phyloP scores from a whole-genome alignment of 2,888 invertebrate species.

The Lepidochrysops patricia region DNA sequence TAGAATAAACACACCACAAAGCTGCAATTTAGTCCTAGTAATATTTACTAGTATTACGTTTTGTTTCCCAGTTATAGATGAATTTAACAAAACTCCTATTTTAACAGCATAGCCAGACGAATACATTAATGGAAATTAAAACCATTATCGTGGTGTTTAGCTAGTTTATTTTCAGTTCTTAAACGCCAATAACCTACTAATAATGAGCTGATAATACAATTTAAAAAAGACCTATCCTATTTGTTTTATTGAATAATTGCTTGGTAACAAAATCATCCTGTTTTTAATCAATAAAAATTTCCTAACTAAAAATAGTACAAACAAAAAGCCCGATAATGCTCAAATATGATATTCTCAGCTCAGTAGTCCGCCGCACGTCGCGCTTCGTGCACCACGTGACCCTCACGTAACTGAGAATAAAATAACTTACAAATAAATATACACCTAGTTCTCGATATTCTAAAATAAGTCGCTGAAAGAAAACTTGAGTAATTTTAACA shows the following conservation, averaged over 20 bases:
- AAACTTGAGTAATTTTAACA: conserved; percentile 4
- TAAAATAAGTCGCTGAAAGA: conserved; percentile 26
- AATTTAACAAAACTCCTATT: too few relatives aligned
- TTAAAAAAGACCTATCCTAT: conserved; percentile 68
- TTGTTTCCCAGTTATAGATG: too few relatives aligned
- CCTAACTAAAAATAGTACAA: conserved; percentile 59
- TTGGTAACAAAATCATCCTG: conserved; percentile 71
- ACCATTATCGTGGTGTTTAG: conserved; percentile 51
- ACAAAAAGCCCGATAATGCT: conserved; percentile 58
- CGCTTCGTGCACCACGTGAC: conserved; percentile 26
- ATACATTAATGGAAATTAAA: conserved; percentile 37
- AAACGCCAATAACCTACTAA: conserved; percentile 72
- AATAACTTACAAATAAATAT: conserved; percentile 69
- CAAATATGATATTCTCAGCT: conserved; percentile 33
- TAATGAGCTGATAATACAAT: conserved; percentile 74
- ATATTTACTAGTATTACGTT: too few relatives aligned
- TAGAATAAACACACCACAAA: too few relatives aligned
- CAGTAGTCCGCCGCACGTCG: conserved; percentile 23
- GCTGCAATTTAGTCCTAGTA: too few relatives aligned
- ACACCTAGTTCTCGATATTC: conserved; percentile 36
- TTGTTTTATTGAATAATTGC: conserved; percentile 68
- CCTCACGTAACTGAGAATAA: conserved; percentile 47
- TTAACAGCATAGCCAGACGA: too few relatives aligned
- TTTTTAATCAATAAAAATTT: conserved; percentile 69
- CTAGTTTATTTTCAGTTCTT: conserved; percentile 75